These are phyloP conservation scores for Cheumatopsyche charites DNA, from an alignment of 1,140 invertebrate species.

Conservation along the genomic window DNA sequence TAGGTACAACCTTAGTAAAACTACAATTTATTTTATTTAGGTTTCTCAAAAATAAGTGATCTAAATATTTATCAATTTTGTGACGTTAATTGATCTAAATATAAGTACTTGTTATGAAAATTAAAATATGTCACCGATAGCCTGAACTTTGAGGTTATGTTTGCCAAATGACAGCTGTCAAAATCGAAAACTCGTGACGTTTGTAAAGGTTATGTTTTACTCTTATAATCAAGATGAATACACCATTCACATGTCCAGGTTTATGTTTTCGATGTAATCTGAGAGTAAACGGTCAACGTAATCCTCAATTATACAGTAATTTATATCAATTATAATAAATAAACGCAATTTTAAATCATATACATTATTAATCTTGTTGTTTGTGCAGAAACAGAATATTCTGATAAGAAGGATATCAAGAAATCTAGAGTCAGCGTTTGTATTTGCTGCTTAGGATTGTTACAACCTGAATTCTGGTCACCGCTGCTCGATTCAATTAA, in stretches of 20 bases:
- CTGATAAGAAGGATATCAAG: slow-evolving; percentile 50
- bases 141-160: background rate
- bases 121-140: background rate
- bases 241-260: background rate
- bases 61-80: too few relatives aligned
- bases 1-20: too few relatives aligned
- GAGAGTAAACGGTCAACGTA: background rate
- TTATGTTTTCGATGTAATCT: background rate
- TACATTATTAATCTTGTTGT: background rate
- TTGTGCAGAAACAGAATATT: background rate
- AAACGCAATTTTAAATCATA: background rate
- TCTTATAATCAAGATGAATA: background rate
- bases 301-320: background rate
- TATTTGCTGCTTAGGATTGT: slow-evolving; percentile 54
- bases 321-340: background rate
- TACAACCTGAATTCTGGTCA: slow-evolving; percentile 54
- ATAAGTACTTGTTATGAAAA: too few relatives aligned
- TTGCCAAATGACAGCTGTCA: background rate
- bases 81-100: too few relatives aligned
- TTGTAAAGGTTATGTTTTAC: background rate
- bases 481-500: slow-evolving; percentile 51
- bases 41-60: too few relatives aligned
- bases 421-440: slow-evolving; percentile 51
- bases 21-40: too few relatives aligned
- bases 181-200: background rate